Percentiles rank a stretch among this genome's conserved stretches.
Conservation (phyloP, 2,797 vertebrate species). For the Myotis daubentonii region DNA sequence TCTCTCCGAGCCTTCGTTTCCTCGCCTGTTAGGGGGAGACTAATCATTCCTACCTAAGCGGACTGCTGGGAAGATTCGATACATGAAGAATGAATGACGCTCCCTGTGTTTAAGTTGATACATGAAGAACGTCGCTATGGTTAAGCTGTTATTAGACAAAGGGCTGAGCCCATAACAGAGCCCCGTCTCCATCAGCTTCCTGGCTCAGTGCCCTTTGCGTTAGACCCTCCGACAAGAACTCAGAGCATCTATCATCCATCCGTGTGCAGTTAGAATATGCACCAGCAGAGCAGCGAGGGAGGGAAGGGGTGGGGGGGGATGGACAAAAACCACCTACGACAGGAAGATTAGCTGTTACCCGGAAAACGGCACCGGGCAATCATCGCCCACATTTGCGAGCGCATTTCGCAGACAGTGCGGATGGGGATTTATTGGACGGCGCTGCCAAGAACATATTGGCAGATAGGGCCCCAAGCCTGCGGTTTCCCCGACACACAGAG, state of each 20-base stretch:
- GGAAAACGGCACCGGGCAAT: slow-evolving; percentile 1
- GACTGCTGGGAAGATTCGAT: neutral
- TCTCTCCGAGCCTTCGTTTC: neutral
- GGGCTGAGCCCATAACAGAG: neutral
- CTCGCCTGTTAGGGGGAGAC: neutral
- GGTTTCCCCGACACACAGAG: slow-evolving; percentile 64
- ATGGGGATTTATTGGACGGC: slow-evolving; percentile 41
- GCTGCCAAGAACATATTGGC: slow-evolving; percentile 62
- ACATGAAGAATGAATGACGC: neutral
- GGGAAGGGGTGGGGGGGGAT: accelerated
- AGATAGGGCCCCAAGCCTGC: slow-evolving; percentile 46
- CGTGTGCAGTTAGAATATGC: neutral
- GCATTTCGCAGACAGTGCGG: neutral
- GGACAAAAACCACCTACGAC: neutral
- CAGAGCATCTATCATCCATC: neutral
- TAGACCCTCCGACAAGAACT: neutral
- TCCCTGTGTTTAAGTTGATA: too few species aligned
- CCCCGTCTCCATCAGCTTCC: neutral
- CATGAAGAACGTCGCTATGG: neutral
- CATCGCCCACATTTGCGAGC: slow-evolving; percentile 44
- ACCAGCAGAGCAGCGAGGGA: neutral
- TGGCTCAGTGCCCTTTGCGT: neutral
- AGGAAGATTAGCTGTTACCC: neutral
- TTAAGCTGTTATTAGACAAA: neutral
- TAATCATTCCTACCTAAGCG: neutral